Conservation (phyloP, 2,113 vertebrate genomes). For the Anhinga anhinga region DNA sequence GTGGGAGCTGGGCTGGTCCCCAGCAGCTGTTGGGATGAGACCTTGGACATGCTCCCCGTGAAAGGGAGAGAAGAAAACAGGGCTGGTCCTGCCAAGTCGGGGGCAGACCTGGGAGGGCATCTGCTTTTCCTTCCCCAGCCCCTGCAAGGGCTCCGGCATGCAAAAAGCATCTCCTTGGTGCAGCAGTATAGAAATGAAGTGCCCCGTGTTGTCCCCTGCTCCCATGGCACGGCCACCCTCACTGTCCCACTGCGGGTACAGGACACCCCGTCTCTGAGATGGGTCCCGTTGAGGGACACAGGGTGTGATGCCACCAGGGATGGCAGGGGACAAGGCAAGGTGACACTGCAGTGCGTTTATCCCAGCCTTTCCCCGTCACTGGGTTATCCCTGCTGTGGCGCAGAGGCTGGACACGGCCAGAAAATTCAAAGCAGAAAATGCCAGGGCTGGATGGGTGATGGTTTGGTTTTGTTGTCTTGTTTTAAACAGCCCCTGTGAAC, state of each 20-base stretch:
- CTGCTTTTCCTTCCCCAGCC: not conserved
- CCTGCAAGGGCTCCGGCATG: not conserved
- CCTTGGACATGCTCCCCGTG: fast-evolving
- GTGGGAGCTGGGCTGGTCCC: not conserved
- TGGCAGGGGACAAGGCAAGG: not conserved
- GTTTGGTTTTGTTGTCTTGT: constrained; percentile 11
- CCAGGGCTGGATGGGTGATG: not conserved
- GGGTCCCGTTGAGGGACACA: fast-evolving
- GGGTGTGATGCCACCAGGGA: not conserved
- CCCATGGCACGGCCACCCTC: not conserved
- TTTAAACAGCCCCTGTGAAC: constrained; percentile 29
- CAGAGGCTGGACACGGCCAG: not conserved
- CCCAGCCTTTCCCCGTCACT: not conserved
- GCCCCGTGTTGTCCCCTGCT: fast-evolving
- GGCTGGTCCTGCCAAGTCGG: not conserved
- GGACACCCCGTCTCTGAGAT: not conserved
- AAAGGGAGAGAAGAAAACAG: not conserved
- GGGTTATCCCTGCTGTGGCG: not conserved
- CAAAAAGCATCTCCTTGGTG: not conserved
- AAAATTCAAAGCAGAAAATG: not conserved
- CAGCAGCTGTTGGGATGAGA: not conserved
- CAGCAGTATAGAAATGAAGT: not conserved
- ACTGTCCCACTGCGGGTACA: fast-evolving
- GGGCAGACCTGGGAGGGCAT: fast-evolving
- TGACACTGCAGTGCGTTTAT: fast-evolving